These are phyloP conservation scores for Drosophila pseudotalamancana DNA, from an alignment of 2,888 invertebrate species.

Conservation along the genomic window DNA sequence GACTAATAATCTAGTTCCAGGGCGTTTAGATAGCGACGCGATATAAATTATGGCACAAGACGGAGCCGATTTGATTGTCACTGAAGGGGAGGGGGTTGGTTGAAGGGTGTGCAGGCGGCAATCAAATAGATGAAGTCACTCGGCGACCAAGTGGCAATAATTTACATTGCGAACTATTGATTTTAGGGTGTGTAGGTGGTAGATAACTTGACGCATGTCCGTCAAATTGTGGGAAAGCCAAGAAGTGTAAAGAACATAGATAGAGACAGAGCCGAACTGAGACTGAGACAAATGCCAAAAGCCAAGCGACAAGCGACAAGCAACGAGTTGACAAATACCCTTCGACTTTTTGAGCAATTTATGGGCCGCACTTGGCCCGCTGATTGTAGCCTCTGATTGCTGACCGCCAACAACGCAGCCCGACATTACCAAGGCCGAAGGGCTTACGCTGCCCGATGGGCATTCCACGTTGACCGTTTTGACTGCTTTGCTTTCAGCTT, in stretches of 20 bases:
- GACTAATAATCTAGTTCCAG: conserved; percentile 44
- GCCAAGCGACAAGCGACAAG: conserved; percentile 46
- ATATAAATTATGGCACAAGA: conserved; percentile 62
- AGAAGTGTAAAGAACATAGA: conserved; percentile 31
- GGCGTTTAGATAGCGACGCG: conserved; percentile 43
- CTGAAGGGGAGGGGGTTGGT: background rate
- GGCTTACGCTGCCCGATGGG: conserved; percentile 51
- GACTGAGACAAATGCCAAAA: conserved; percentile 35
- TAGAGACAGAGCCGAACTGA: conserved; percentile 17
- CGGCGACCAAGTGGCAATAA: conserved; percentile 59
- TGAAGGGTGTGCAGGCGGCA: conserved; percentile 26
- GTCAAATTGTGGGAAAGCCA: conserved; percentile 56
- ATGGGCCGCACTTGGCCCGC: conserved; percentile 67
- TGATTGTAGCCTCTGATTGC: conserved; percentile 73
- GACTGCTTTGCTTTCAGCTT: conserved; percentile 12
- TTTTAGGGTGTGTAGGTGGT: conserved; percentile 39
- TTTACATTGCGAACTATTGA: conserved; percentile 74
- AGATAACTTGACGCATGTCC: conserved; percentile 76
- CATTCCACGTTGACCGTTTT: conserved; percentile 2
- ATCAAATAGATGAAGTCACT: conserved; percentile 72
- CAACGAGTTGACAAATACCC: conserved; percentile 76
- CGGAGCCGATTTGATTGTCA: conserved; percentile 43
- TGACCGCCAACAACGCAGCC: conserved; percentile 46
- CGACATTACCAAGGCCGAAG: conserved; percentile 65
- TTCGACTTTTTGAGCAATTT: conserved; percentile 77